These are phyloP conservation scores for Tridacna gigas DNA, from an alignment of 2,888 invertebrate genomes.

Conservation along the genomic window DNA sequence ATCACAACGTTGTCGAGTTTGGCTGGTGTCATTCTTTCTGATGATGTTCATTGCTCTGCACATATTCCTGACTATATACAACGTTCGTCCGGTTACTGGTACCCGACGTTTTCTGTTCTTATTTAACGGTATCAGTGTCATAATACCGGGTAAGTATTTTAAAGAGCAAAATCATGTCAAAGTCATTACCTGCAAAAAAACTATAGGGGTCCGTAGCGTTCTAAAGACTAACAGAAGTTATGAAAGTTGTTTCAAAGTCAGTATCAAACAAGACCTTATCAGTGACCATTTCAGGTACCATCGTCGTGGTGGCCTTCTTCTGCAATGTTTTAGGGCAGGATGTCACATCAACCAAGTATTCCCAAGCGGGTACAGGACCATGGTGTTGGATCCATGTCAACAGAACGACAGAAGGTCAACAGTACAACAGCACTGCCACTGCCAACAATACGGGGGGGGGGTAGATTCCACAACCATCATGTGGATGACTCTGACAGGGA, in stretches of 20 bases:
- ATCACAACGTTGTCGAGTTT: slow-evolving; percentile 59
- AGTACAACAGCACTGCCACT: neutral
- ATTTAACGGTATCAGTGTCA: slow-evolving; percentile 31
- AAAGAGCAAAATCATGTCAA: too few species aligned
- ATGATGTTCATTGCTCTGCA: slow-evolving; percentile 57
- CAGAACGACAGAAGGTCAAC: too few species aligned
- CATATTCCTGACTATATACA: slow-evolving; percentile 39
- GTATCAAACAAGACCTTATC: too few species aligned
- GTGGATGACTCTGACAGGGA: slow-evolving; percentile 45
- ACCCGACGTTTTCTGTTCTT: neutral
- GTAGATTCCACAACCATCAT: neutral
- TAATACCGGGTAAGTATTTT: slow-evolving; percentile 40
- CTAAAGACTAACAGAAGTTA: too few species aligned
- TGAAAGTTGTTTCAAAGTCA: too few species aligned
- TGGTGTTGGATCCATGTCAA: slow-evolving; percentile 58
- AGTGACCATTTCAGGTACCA: slow-evolving; percentile 36
- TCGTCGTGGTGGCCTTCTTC: slow-evolving; percentile 20
- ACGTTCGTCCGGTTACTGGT: neutral
- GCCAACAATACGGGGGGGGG: neutral
- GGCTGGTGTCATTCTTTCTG: slow-evolving; percentile 61
- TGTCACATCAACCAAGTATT: neutral
- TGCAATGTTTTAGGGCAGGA: slow-evolving; percentile 23
- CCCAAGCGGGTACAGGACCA: slow-evolving; percentile 34
- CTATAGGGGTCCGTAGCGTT: too few species aligned
- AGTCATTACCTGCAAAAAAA: too few species aligned